Evolutionary conservation across 1,140 invertebrate genomes (phyloP).

Genomic region (Gonioctena quinquepunctata): DNA sequence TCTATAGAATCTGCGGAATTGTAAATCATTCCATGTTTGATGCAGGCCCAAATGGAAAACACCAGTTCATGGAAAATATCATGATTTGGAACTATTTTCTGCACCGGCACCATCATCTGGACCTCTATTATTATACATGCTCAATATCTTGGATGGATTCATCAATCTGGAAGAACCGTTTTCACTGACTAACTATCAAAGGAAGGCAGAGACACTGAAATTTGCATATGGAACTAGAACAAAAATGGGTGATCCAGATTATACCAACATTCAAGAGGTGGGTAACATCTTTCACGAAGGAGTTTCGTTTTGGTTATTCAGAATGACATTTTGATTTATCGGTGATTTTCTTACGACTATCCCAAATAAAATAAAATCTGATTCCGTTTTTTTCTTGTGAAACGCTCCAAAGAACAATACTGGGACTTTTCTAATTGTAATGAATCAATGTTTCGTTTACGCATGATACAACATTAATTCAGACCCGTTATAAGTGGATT

Average conservation of each 20-base stretch:
- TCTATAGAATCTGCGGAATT: no score
- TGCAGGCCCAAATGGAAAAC: neutral
- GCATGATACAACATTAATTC: no score
- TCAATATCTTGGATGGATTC: neutral
- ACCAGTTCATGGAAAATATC: neutral
- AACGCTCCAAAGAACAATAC: no score
- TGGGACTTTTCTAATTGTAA: no score
- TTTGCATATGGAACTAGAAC: neutral
- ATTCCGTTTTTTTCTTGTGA: no score
- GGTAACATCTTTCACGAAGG: neutral
- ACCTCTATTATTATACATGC: neutral
- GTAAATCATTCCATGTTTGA: neutral
- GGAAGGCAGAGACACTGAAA: neutral
- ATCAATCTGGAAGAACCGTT: neutral
- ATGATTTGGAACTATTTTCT: neutral
- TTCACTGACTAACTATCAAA: neutral
- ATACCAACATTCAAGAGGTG: neutral
- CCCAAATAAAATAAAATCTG: neutral
- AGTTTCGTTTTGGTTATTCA: neutral
- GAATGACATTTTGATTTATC: neutral
- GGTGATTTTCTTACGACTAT: neutral
- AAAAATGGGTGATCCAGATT: neutral
- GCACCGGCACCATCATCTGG: neutral
- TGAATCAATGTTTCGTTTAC: no score
- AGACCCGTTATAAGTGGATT: no score